Conservation (phyloP, 1,140 invertebrate species). For the Ditylenchus dipsaci region DNA sequence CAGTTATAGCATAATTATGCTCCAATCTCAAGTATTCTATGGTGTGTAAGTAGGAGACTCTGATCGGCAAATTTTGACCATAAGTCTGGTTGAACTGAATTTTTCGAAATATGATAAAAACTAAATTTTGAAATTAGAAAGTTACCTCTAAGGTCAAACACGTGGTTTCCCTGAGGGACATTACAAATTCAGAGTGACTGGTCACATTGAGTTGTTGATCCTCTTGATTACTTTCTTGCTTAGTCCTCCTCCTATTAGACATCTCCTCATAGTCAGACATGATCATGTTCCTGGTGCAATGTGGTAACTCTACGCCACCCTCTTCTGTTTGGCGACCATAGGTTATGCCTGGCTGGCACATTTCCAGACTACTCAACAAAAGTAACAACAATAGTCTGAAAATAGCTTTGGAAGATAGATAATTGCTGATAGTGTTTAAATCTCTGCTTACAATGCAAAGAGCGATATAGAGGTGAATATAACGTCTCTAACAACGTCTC, state of each 20-base stretch:
- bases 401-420: no score
- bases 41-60: slow-evolving; percentile 44
- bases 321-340: no score
- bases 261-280: slow-evolving; percentile 5
- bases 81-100: background rate
- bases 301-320: slow-evolving; percentile 3
- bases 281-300: slow-evolving; percentile 24
- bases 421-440: no score
- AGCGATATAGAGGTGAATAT: no score
- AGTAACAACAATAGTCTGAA: no score
- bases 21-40: slow-evolving; percentile 45
- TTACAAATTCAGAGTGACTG: background rate
- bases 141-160: background rate
- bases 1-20: slow-evolving; percentile 49
- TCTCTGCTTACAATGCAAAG: no score
- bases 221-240: background rate
- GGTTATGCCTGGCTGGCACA: no score
- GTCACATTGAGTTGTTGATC: background rate
- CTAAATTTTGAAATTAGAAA: background rate
- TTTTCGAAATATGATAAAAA: background rate
- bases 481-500: no score
- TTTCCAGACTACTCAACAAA: no score
- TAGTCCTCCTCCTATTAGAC: background rate
- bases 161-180: background rate
- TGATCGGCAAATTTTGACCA: background rate